Percentiles rank a stretch among this genome's conserved stretches.
Evolutionary conservation across 2,888 invertebrate genomes (phyloP).

Genomic region (Calameuta filiformis): DNA sequence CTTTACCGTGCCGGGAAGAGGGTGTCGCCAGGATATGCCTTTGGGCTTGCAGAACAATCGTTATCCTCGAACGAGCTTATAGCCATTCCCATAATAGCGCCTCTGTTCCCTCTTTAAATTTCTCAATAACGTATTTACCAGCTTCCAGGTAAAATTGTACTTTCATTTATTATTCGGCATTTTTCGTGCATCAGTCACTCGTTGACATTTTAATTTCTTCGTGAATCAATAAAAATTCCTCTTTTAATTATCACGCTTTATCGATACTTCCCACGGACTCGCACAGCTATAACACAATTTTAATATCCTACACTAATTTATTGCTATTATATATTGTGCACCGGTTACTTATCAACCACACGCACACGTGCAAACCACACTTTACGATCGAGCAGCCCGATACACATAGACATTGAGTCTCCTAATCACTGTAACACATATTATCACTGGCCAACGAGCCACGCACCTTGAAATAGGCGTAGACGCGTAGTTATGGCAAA

Average conservation of each 20-base stretch:
- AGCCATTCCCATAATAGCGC: not conserved
- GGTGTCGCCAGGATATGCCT: constrained; percentile 20
- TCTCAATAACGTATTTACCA: not conserved
- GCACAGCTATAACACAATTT: not conserved
- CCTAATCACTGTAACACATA: not conserved
- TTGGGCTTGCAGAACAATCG: not conserved
- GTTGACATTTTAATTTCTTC: not conserved
- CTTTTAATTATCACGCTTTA: not conserved
- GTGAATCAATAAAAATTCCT: not conserved
- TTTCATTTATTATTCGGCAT: not conserved
- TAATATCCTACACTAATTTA: not conserved
- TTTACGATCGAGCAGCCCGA: not conserved
- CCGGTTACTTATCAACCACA: not conserved
- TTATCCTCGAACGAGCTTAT: not conserved
- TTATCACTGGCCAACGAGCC: not conserved
- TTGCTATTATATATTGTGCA: not conserved
- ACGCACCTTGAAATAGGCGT: not conserved
- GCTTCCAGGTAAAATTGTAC: not conserved
- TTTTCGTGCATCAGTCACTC: not conserved
- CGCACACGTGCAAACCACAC: not conserved
- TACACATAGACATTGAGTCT: not conserved
- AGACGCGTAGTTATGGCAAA: not conserved
- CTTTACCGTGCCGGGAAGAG: constrained; percentile 4
- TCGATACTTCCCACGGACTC: not conserved
- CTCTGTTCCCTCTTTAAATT: not conserved